These are phyloP conservation scores for Brachyhypopomus occidentalis DNA, from an alignment of 2,113 vertebrate species.

Conservation along the genomic window DNA sequence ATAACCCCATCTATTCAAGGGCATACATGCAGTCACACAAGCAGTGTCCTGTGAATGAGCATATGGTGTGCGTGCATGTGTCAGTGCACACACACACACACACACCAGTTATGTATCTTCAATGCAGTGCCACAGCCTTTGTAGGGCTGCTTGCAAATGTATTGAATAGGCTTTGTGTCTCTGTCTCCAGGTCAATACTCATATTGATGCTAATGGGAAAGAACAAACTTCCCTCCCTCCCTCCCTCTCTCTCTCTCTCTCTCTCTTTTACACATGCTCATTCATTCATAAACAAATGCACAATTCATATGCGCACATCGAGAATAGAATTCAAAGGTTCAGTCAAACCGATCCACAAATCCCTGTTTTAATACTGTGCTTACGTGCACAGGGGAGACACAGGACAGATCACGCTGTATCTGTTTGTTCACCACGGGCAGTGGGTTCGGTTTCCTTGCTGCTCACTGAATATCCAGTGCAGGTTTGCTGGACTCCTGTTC, in stretches of 20 bases:
- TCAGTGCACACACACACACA: neutral
- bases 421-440: neutral
- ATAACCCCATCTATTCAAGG: neutral
- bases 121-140: constrained; percentile 57
- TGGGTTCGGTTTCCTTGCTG: constrained; percentile 29
- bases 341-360: constrained; percentile 6
- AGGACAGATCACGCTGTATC: neutral
- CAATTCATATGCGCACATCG: neutral
- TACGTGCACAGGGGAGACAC: neutral
- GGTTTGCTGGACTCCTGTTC: constrained; percentile 40
- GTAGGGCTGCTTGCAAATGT: constrained; percentile 31
- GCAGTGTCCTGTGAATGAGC: neutral
- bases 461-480: constrained; percentile 32
- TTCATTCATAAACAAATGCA: neutral
- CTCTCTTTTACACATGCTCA: neutral
- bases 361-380: neutral
- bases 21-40: constrained; percentile 21
- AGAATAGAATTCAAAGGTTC: neutral
- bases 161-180: constrained; percentile 51
- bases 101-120: constrained; percentile 55
- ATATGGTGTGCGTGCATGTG: neutral
- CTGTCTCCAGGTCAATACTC: constrained; percentile 54
- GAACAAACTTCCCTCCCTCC: constrained; percentile 6
- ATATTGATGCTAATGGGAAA: constrained; percentile 49
- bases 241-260: neutral